Evolutionary conservation across 2,113 vertebrate species (phyloP).

Genomic region (Orycteropus afer): DNA sequence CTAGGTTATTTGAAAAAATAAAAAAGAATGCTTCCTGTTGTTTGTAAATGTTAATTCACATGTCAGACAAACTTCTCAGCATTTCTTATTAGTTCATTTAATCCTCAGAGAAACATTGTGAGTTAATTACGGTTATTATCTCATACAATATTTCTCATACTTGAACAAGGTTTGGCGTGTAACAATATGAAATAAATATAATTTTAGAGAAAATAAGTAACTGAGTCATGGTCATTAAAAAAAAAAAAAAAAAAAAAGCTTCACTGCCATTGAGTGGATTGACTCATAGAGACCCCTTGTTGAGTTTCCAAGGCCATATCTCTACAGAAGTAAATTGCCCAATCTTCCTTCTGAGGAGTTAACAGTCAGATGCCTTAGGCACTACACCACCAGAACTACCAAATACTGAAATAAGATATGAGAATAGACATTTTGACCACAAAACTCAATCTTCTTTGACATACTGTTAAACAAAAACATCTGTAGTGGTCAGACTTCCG

Average conservation of each 20-base stretch:
- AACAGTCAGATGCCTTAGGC: no score
- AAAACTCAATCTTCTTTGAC: background rate
- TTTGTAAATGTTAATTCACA: background rate
- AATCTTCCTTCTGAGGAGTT: no score
- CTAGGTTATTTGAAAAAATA: background rate
- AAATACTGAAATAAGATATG: background rate
- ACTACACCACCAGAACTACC: background rate
- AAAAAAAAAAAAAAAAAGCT: no score
- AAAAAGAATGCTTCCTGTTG: background rate
- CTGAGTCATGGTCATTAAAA: background rate
- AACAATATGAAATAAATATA: background rate
- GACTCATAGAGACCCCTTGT: no score
- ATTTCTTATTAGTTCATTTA: background rate
- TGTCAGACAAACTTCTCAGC: background rate
- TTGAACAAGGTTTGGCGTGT: background rate
- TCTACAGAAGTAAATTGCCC: no score
- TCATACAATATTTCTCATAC: background rate
- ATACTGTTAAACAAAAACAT: background rate
- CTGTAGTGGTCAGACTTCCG: background rate
- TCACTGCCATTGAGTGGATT: no score
- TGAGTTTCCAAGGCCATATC: no score
- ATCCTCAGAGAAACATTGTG: background rate
- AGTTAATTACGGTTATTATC: background rate
- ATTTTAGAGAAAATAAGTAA: background rate
- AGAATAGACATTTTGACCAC: background rate